phyloP scores from a whole-genome alignment of 2,888 invertebrate species.

The Lasioglossum vierecki region DNA sequence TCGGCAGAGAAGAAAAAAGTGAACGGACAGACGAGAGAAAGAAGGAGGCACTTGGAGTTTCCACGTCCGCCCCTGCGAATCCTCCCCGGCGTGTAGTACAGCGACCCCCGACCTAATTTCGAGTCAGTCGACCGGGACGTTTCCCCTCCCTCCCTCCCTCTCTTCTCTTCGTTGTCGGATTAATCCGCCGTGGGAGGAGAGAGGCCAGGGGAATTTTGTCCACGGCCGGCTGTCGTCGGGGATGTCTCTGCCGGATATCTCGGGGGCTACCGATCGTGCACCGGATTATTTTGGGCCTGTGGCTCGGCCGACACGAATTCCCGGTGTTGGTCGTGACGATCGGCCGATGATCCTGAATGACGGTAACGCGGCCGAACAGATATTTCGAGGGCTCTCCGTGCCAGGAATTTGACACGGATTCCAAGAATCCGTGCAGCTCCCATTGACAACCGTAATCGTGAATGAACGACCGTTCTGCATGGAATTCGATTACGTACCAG shows the following conservation, averaged over 20 bases:
- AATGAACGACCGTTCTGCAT: conserved; percentile 37
- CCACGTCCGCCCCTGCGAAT: conserved; percentile 45
- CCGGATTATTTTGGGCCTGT: conserved; percentile 46
- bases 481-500: conserved; percentile 45
- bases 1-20: not conserved
- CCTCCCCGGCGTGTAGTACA: conserved; percentile 60
- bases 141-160: conserved; percentile 33
- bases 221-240: conserved; percentile 28
- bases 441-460: conserved; percentile 52
- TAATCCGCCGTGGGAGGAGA: conserved; percentile 28
- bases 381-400: conserved; percentile 40
- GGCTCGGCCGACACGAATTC: conserved; percentile 40
- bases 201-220: conserved; percentile 36
- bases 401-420: conserved; percentile 60
- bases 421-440: conserved; percentile 46
- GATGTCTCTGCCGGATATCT: conserved; percentile 28
- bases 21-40: not conserved
- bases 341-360: conserved; percentile 44
- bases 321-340: conserved; percentile 9
- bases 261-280: conserved; percentile 46
- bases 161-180: conserved; percentile 13
- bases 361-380: conserved; percentile 23
- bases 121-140: conserved; percentile 59
- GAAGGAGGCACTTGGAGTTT: conserved; percentile 34
- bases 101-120: conserved; percentile 72